Percentiles rank a stretch among this genome's conserved stretches.
Conservation (phyloP, 1,140 invertebrate species). For the Neodiprion virginianus region DNA sequence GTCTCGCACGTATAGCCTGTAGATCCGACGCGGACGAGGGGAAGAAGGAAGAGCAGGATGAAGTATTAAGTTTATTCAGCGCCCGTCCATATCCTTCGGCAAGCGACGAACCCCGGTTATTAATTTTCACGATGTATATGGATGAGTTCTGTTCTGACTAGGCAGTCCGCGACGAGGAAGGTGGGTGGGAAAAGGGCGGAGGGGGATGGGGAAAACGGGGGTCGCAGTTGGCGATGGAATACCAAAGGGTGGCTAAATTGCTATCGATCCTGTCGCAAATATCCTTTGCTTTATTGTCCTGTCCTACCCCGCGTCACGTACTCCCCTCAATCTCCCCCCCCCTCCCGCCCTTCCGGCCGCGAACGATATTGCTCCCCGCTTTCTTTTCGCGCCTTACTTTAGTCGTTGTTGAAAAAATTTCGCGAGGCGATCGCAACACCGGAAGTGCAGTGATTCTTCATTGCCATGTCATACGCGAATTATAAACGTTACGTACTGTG, state of each 20-base stretch:
- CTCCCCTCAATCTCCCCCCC: conserved; percentile 9
- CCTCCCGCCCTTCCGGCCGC: conserved; percentile 24
- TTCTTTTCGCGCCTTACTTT: background rate
- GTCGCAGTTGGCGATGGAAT: conserved; percentile 25
- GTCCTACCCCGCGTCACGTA: conserved; percentile 12
- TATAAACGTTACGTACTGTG: too few species aligned
- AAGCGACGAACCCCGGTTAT: conserved; percentile 50
- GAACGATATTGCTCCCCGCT: conserved; percentile 10
- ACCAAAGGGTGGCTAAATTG: conserved; percentile 44
- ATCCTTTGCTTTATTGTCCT: conserved; percentile 43
- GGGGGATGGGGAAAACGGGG: conserved; percentile 15
- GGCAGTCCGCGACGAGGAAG: conserved; percentile 27
- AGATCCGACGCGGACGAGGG: background rate
- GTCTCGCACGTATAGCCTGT: too few species aligned
- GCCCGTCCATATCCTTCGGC: conserved; percentile 37
- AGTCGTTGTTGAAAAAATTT: too few species aligned
- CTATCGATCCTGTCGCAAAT: conserved; percentile 44
- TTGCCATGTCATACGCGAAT: too few species aligned
- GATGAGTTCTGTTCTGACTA: conserved; percentile 55
- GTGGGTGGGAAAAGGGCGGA: conserved; percentile 1
- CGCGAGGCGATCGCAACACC: too few species aligned
- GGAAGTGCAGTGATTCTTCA: too few species aligned
- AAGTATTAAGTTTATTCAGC: conserved; percentile 52
- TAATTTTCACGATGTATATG: conserved; percentile 62
- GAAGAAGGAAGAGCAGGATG: conserved; percentile 9